phyloP scores from a whole-genome alignment of 2,888 invertebrate species.

The Coenonympha glycerion region DNA sequence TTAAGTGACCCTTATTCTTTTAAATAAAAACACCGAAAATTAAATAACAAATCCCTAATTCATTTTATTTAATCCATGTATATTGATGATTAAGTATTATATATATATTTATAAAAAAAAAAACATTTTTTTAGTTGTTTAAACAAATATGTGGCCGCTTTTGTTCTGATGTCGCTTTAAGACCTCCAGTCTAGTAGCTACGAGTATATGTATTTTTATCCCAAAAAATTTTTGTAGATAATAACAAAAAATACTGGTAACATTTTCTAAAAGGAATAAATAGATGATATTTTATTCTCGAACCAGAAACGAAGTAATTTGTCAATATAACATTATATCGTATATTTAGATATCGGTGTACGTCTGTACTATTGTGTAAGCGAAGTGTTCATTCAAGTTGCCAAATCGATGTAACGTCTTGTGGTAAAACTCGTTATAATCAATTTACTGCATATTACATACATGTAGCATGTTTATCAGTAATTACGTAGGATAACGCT shows the following conservation, averaged over 20 bases:
- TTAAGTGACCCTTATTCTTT: conserved; percentile 13
- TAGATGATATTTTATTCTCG: neutral
- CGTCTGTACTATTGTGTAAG: conserved; percentile 36
- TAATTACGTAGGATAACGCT: conserved; percentile 67
- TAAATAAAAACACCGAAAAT: too few species aligned
- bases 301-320: conserved; percentile 5
- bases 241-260: conserved; percentile 9
- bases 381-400: conserved; percentile 70
- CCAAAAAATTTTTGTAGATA: conserved; percentile 10
- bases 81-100: neutral
- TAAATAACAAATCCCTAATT: too few species aligned
- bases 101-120: neutral
- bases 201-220: conserved; percentile 4
- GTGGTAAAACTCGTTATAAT: conserved; percentile 58
- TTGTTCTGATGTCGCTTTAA: neutral
- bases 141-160: neutral
- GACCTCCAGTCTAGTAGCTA: neutral
- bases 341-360: conserved; percentile 28
- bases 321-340: conserved; percentile 10
- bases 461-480: conserved; percentile 65
- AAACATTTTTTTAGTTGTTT: neutral
- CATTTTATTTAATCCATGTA: too few species aligned
- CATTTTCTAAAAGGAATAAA: conserved; percentile 5
- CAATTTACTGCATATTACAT: conserved; percentile 48
- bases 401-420: conserved; percentile 67